A percentile compares a stretch with the other conserved stretches of the same genome.
Evolutionary conservation across 1,140 invertebrate species (phyloP).

Genomic region (Tachypleus tridentatus): DNA sequence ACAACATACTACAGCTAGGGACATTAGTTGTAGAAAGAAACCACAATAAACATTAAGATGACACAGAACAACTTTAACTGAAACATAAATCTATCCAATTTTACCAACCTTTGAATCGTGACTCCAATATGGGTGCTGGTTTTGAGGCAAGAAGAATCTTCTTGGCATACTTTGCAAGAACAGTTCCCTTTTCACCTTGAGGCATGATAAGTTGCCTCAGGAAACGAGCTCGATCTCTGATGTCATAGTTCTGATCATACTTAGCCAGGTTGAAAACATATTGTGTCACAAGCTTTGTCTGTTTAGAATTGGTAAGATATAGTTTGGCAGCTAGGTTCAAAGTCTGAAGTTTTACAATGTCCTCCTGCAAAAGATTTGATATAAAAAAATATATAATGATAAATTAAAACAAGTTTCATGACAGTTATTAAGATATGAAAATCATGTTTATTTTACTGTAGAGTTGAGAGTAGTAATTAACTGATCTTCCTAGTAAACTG

Average conservation of each 20-base stretch:
- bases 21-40: too few species aligned
- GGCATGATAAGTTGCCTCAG: conserved; percentile 65
- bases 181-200: conserved; percentile 36
- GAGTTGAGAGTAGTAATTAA: too few species aligned
- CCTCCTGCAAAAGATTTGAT: conserved; percentile 48
- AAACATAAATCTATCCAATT: too few species aligned
- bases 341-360: conserved; percentile 92
- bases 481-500: too few species aligned
- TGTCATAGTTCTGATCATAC: conserved; percentile 97
- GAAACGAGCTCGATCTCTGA: conserved; percentile 82
- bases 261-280: conserved; percentile 94
- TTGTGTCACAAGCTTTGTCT: conserved; percentile 75
- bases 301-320: conserved; percentile 72
- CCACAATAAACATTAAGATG: too few species aligned
- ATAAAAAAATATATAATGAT: conserved; percentile 10
- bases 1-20: too few species aligned
- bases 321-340: conserved; percentile 91
- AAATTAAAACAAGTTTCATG: neutral
- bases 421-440: too few species aligned
- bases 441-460: too few species aligned
- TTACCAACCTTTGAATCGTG: conserved; percentile 45
- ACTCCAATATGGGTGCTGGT: conserved; percentile 72
- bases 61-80: too few species aligned
- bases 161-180: conserved; percentile 55
- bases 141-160: conserved; percentile 83